phyloP scores from a whole-genome alignment of 1,140 invertebrate genomes.

The Globodera rostochiensis region DNA sequence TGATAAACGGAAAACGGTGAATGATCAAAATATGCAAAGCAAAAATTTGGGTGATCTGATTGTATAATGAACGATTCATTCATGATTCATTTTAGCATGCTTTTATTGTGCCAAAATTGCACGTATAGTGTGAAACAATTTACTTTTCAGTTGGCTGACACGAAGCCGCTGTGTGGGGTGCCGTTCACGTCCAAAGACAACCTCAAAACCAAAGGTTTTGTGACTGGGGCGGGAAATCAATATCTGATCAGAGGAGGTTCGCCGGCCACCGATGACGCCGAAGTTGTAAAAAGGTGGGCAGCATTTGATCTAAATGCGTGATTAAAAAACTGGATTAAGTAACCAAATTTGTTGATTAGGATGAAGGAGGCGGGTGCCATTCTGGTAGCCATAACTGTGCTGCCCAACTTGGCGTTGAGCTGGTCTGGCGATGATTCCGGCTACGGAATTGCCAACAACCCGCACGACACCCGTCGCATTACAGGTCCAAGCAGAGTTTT shows the following conservation, averaged over 20 bases:
- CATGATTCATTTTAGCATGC: too few species aligned
- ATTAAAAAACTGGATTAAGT: conserved; percentile 2
- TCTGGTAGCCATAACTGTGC: conserved; percentile 15
- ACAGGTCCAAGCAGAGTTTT: conserved; percentile 69
- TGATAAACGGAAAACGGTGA: conserved; percentile 33
- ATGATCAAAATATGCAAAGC: too few species aligned
- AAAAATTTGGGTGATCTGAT: too few species aligned
- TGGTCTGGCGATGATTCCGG: conserved; percentile 85
- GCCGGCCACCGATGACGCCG: conserved; percentile 32
- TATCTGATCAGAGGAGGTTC: conserved; percentile 16
- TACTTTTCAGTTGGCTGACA: conserved; percentile 22
- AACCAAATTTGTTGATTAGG: neutral
- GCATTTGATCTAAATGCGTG: neutral
- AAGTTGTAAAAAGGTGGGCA: conserved; percentile 27
- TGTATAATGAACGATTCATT: too few species aligned
- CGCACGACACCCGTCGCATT: conserved; percentile 71
- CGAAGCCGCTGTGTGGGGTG: conserved; percentile 41
- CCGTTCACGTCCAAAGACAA: conserved; percentile 39
- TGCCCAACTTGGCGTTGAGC: conserved; percentile 61
- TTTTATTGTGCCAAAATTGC: too few species aligned
- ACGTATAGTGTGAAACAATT: neutral
- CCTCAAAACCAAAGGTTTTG: conserved; percentile 30
- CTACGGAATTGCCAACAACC: conserved; percentile 82
- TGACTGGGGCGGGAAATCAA: conserved; percentile 24
- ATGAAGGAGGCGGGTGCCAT: conserved; percentile 13